These are phyloP conservation scores for Porites rus DNA, from an alignment of 92 coral and sea anemone genomes.

Conservation along the genomic window DNA sequence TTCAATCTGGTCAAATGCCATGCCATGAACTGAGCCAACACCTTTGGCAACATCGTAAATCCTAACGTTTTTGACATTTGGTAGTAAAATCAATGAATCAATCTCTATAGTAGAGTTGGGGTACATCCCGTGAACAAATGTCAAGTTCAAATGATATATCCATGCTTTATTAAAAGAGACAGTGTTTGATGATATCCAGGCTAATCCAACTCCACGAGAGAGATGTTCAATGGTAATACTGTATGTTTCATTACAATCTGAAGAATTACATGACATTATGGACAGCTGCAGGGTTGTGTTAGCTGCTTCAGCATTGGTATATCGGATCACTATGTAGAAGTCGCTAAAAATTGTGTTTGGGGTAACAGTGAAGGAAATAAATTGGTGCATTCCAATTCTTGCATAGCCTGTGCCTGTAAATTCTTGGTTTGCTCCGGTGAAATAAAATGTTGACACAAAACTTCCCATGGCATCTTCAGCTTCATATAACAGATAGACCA, in stretches of 20 bases:
- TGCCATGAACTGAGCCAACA: slow-evolving; percentile 63
- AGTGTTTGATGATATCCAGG: slow-evolving; percentile 64
- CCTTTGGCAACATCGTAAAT: slow-evolving; percentile 56
- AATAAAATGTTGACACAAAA: slow-evolving; percentile 72
- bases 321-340: slow-evolving; percentile 71
- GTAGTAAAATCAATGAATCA: slow-evolving; percentile 83
- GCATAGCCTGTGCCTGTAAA: slow-evolving; percentile 96
- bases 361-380: slow-evolving; percentile 64
- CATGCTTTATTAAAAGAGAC: slow-evolving; percentile 53
- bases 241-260: slow-evolving; percentile 53
- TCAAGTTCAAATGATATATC: slow-evolving; percentile 74
- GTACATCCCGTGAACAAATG: slow-evolving; percentile 44
- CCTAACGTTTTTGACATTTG: slow-evolving; percentile 60
- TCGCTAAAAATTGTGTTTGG: slow-evolving; percentile 40
- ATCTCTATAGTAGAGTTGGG: slow-evolving; percentile 70
- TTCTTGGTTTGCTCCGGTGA: slow-evolving; percentile 59
- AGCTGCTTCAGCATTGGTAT: slow-evolving; percentile 50
- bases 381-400: slow-evolving; percentile 59
- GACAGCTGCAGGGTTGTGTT: slow-evolving; percentile 49
- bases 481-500: slow-evolving; percentile 74
- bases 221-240: slow-evolving; percentile 28
- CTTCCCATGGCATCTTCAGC: slow-evolving; percentile 85
- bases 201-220: slow-evolving; percentile 65
- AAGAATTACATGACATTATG: slow-evolving; percentile 46
- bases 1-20: slow-evolving; percentile 39